Conservation (phyloP, 2,797 vertebrate species). For the Sternarchorhynchus goeldii region DNA sequence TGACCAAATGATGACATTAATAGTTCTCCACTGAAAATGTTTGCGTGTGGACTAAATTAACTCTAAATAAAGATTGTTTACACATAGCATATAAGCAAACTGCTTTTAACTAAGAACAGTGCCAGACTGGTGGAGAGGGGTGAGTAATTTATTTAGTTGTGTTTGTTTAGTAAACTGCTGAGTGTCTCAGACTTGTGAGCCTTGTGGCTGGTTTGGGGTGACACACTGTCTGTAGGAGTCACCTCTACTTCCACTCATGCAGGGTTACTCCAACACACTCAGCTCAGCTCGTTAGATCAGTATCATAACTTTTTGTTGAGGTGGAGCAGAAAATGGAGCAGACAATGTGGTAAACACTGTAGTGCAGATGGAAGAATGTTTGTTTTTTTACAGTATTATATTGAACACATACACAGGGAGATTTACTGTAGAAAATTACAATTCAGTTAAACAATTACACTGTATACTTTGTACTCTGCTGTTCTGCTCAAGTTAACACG, state of each 20-base stretch:
- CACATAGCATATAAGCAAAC: too few species aligned
- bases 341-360: neutral
- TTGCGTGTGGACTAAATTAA: too few species aligned
- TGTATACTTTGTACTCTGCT: too few species aligned
- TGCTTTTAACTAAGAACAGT: too few species aligned
- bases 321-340: neutral
- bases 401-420: neutral
- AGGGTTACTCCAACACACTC: neutral
- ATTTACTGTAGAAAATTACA: neutral
- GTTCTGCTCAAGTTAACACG: too few species aligned
- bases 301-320: conserved; percentile 9
- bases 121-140: neutral
- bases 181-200: neutral
- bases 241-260: neutral
- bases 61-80: too few species aligned
- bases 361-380: neutral
- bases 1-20: too few species aligned
- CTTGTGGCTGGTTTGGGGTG: neutral
- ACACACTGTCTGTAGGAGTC: neutral
- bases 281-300: neutral
- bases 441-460: neutral
- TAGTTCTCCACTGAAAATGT: too few species aligned
- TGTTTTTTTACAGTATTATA: neutral
- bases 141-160: neutral
- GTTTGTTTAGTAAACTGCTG: neutral